Evolutionary conservation across 2,888 invertebrate genomes (phyloP), one percentile per base, ranked within the genome.

Genomic region (Tanytarsus gracilentus): DNA sequence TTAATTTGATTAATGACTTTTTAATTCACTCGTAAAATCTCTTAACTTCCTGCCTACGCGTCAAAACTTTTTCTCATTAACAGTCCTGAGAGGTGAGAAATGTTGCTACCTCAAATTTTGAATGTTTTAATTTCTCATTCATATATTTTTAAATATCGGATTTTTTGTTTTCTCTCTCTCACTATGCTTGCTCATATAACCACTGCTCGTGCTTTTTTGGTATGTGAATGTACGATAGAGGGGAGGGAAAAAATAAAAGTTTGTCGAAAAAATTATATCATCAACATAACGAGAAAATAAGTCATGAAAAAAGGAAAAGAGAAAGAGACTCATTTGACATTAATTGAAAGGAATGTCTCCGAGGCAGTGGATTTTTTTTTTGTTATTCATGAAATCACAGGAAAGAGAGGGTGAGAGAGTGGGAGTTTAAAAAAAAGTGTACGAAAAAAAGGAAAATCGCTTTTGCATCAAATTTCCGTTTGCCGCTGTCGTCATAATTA

Each of bases 401-500:
- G 8, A 44, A 44, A 33, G 23, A 18, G 21, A 44, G 18, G 44
- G 44, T 21, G 16, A 23, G 23, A 18, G 9, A 9, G 21, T 40
- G 18, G 18, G n/a, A 11, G 23, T n/a, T n/a, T n/a, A n/a, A n/a
- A 21, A 21, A 44, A 18, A 23, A 21, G 3, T 18, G 11, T 23
- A 44, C 11, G 14, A 39, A 39, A 39, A n/a, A 14, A 36, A 36
- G 23, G 9, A 16, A 9, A 44, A 44, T 44, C 44, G 21, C 23
- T 44, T n/a, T 44, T 44, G 23, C 44, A 44, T n/a, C 44, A 44
- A 23, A 18, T 44, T 44, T 44, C 23, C n/a, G 36, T 36, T 36
- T 36, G n/a, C 36, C n/a, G n/a, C 36, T 23, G 44, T 21, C 23
- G 44, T 44, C 44, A 44, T 44, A 44, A 44, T 44, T 44, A 44